These are phyloP conservation scores for Apodemia duryi DNA, from an alignment of 2,888 invertebrate genomes.

Conservation along the genomic window DNA sequence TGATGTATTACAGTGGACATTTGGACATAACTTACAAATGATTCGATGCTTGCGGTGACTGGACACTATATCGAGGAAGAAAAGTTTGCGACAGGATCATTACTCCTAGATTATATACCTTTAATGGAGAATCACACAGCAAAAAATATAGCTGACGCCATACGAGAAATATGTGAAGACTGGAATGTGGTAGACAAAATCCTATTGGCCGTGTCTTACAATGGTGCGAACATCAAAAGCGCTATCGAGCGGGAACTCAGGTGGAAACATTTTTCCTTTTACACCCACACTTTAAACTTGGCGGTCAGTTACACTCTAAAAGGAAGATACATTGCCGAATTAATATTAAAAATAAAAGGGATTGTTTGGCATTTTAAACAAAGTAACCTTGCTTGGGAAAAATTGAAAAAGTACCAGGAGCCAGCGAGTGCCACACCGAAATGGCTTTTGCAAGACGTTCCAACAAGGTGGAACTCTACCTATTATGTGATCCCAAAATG, in stretches of 20 bases:
- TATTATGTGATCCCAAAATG: slow-evolving; percentile 16
- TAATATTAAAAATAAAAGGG: slow-evolving; percentile 19
- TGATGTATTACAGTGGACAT: too few relatives aligned
- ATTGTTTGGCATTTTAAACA: slow-evolving; percentile 19
- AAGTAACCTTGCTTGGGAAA: slow-evolving; percentile 21
- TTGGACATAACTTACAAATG: too few relatives aligned
- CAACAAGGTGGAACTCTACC: neutral
- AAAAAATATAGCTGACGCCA: slow-evolving; percentile 17
- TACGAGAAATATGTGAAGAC: slow-evolving; percentile 17
- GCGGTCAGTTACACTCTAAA: slow-evolving; percentile 16
- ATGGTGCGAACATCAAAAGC: slow-evolving; percentile 32
- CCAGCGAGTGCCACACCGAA: slow-evolving; percentile 1
- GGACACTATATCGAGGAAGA: slow-evolving; percentile 25
- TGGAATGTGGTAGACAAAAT: slow-evolving; percentile 27
- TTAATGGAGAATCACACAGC: slow-evolving; percentile 22
- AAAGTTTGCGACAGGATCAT: neutral
- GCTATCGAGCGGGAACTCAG: slow-evolving; percentile 23
- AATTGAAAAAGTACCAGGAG: slow-evolving; percentile 19
- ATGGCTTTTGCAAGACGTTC: slow-evolving; percentile 18
- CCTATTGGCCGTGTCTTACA: slow-evolving; percentile 29
- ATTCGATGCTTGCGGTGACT: slow-evolving; percentile 18
- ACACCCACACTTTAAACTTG: slow-evolving; percentile 32
- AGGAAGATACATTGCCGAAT: neutral
- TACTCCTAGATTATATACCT: slow-evolving; percentile 20
- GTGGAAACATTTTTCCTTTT: slow-evolving; percentile 32